phyloP scores from a whole-genome alignment of 1,140 invertebrate species.

The Megalonaias nervosa region DNA sequence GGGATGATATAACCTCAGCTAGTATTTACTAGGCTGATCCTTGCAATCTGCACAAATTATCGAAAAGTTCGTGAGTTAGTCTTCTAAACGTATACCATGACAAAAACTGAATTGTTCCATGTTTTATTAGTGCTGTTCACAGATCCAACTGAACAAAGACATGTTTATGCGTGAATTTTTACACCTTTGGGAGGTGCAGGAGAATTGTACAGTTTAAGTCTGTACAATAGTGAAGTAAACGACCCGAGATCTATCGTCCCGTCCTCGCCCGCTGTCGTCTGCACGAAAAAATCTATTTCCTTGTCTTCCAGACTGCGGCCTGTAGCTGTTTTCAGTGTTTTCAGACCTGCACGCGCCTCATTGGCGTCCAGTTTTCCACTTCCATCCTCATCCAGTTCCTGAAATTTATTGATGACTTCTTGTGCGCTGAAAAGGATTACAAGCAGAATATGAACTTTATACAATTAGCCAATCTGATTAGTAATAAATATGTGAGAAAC shows the following conservation, averaged over 20 bases:
- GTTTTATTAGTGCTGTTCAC: too few species aligned
- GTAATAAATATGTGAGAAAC: too few species aligned
- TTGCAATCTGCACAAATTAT: too few species aligned
- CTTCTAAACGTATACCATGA: too few species aligned
- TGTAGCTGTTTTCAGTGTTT: slow-evolving; percentile 57
- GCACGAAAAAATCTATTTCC: slow-evolving; percentile 66
- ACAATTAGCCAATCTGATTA: too few species aligned
- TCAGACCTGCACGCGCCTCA: slow-evolving; percentile 57
- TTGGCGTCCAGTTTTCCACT: slow-evolving; percentile 60
- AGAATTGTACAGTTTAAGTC: slow-evolving; percentile 62
- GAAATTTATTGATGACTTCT: slow-evolving; percentile 58
- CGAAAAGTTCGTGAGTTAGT: too few species aligned
- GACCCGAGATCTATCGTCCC: slow-evolving; percentile 59
- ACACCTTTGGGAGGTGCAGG: slow-evolving; percentile 34
- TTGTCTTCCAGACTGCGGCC: slow-evolving; percentile 59
- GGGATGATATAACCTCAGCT: too few species aligned
- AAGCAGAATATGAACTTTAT: too few species aligned
- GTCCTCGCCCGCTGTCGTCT: slow-evolving; percentile 55
- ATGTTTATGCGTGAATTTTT: too few species aligned
- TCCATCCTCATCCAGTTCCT: slow-evolving; percentile 59
- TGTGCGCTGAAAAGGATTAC: slow-evolving; percentile 46
- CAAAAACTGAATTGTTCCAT: too few species aligned
- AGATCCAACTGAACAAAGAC: too few species aligned
- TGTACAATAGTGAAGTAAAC: slow-evolving; percentile 60
- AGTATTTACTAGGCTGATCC: too few species aligned